Evolutionary conservation across 1,140 invertebrate genomes (phyloP).

Genomic region (Theocolax elegans): DNA sequence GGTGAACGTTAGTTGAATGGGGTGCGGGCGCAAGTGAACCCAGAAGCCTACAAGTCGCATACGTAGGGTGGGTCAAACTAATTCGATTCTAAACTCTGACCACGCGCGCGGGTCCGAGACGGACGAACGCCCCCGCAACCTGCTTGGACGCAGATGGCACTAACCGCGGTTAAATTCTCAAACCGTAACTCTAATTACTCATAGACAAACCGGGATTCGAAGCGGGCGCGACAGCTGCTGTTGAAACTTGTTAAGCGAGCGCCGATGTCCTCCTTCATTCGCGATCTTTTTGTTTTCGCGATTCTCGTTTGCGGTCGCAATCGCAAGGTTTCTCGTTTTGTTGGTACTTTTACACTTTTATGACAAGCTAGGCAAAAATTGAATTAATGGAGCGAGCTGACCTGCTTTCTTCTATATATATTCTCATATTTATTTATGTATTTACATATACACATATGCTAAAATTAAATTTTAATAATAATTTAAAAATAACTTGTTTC

Average conservation of each 20-base stretch:
- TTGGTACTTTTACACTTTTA: too few species aligned
- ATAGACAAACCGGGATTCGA: conserved; percentile 63
- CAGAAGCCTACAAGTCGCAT: conserved; percentile 38
- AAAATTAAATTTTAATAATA: too few species aligned
- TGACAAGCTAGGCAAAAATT: too few species aligned
- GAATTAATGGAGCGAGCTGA: too few species aligned
- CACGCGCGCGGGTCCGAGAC: conserved; percentile 48
- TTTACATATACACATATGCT: too few species aligned
- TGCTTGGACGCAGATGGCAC: conserved; percentile 65
- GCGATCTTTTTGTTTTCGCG: too few species aligned
- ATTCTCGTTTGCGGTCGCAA: too few species aligned
- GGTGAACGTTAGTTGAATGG: too few species aligned
- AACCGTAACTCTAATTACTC: conserved; percentile 69
- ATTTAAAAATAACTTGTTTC: conserved; percentile 40
- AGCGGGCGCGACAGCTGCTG: conserved; percentile 62
- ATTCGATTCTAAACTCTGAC: conserved; percentile 70
- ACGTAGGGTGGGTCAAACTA: conserved; percentile 63
- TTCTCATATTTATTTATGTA: too few species aligned
- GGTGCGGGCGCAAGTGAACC: not conserved
- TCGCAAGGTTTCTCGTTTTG: too few species aligned
- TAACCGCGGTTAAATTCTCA: conserved; percentile 68
- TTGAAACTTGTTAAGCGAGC: conserved; percentile 63
- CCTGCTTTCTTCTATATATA: too few species aligned
- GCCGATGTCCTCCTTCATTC: too few species aligned
- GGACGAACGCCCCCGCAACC: conserved; percentile 46